Percentiles rank a stretch among this genome's conserved stretches.
These are phyloP conservation scores for Epinephelus fuscoguttatus DNA, from an alignment of 2,113 vertebrate species.

Conservation along the genomic window DNA sequence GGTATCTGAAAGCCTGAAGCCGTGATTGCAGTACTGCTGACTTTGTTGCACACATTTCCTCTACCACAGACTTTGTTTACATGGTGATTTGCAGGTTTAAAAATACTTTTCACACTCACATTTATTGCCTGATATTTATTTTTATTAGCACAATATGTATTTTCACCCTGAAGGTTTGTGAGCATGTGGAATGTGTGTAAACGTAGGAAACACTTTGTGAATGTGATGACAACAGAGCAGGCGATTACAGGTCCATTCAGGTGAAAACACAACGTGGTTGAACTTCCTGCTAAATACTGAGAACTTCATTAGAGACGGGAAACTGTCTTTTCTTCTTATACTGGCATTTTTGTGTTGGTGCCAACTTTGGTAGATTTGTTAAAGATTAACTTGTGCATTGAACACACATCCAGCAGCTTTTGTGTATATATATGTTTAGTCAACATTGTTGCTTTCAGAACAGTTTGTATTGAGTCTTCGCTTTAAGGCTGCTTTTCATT, in stretches of 20 bases:
- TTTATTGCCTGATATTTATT: constrained; percentile 33
- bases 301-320: background rate
- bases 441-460: background rate
- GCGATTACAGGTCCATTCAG: background rate
- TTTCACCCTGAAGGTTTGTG: constrained; percentile 25
- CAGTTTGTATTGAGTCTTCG: background rate
- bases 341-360: too few relatives aligned
- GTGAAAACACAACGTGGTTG: background rate
- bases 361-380: background rate
- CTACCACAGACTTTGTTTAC: constrained; percentile 44
- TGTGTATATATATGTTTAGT: background rate
- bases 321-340: background rate
- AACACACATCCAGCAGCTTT: background rate
- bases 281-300: background rate
- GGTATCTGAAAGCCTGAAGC: constrained; percentile 38
- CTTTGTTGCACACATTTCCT: constrained; percentile 19
- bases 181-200: constrained; percentile 29
- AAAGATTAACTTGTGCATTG: background rate
- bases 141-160: constrained; percentile 13
- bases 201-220: background rate
- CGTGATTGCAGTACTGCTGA: constrained; percentile 25
- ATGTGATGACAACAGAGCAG: background rate
- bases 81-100: constrained; percentile 42
- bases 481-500: background rate
- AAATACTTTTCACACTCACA: constrained; percentile 33